phyloP scores from a whole-genome alignment of 2,113 vertebrate genomes.

The Puffinus mauretanicus region DNA sequence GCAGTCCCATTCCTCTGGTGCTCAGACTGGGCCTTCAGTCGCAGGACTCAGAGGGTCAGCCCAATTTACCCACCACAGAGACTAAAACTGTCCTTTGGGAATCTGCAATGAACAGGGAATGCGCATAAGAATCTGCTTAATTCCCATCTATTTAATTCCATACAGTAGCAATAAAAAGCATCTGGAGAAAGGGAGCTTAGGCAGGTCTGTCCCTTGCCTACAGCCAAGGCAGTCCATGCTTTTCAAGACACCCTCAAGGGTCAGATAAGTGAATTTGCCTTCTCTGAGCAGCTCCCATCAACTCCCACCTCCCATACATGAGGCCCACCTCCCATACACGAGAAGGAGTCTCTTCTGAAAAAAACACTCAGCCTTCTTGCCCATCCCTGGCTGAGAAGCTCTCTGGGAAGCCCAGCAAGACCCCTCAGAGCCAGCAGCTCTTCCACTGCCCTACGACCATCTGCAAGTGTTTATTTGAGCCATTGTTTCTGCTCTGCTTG shows the following conservation, averaged over 20 bases:
- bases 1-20: background rate
- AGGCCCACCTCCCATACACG: background rate
- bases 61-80: background rate
- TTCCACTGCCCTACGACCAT: background rate
- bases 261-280: background rate
- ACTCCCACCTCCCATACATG: background rate
- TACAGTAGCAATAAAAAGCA: background rate
- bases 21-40: background rate
- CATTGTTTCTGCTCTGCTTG: background rate
- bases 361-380: background rate
- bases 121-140: fast-evolving
- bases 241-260: background rate
- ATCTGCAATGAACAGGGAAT: background rate
- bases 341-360: background rate
- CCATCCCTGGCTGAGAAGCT: background rate
- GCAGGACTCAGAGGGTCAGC: background rate
- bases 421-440: background rate
- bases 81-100: background rate
- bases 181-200: background rate
- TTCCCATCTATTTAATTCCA: background rate
- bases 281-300: background rate
- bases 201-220: background rate
- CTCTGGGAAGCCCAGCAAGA: background rate
- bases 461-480: background rate
- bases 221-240: background rate